These are phyloP conservation scores for Eurois occulta DNA, from an alignment of 2,888 invertebrate species.

Conservation along the genomic window DNA sequence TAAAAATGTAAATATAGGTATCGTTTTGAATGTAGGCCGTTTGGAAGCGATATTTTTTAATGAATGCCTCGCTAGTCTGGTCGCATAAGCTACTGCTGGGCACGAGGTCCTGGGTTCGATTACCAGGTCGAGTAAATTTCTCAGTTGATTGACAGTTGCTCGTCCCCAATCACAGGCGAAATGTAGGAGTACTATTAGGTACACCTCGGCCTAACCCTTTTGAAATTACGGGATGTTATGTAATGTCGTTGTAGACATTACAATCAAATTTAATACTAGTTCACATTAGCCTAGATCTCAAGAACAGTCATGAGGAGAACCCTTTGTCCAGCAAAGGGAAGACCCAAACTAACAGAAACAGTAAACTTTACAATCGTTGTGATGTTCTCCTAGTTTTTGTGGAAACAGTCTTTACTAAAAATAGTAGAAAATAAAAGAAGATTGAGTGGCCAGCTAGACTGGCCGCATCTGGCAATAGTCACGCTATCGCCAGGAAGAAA, in stretches of 20 bases:
- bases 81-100: neutral
- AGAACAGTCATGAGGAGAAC: neutral
- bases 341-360: neutral
- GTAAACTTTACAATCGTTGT: neutral
- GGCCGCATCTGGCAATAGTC: conserved; percentile 50
- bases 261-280: neutral
- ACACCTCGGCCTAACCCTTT: neutral
- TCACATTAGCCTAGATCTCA: neutral
- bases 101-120: neutral
- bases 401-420: conserved; percentile 10
- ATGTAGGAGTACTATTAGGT: neutral
- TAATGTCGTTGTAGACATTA: neutral
- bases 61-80: neutral
- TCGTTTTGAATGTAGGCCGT: conserved; percentile 34
- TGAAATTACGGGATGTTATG: neutral
- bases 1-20: conserved; percentile 59
- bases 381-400: neutral
- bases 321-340: neutral
- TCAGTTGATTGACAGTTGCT: too few relatives aligned
- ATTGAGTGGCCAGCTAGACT: conserved; percentile 26
- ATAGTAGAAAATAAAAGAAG: conserved; percentile 40
- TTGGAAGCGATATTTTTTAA: conserved; percentile 37
- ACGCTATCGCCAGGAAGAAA: conserved; percentile 32
- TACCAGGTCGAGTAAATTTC: too few relatives aligned
- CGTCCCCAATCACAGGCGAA: neutral